Conservation (phyloP, 92 coral and sea anemone species). For the Parazoanthus swiftii region DNA sequence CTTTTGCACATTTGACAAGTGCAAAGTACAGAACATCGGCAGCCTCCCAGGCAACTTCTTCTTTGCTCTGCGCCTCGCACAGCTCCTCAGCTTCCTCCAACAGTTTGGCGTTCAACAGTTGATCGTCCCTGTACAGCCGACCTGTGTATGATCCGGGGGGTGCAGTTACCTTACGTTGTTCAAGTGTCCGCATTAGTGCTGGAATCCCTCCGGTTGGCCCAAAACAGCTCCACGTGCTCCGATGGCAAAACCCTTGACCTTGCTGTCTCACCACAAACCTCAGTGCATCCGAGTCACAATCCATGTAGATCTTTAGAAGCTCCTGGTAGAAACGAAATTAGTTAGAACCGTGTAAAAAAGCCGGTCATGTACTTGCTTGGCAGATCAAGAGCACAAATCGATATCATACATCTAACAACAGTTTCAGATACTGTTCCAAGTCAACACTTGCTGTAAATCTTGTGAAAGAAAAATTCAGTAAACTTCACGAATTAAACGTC, state of each 20-base stretch:
- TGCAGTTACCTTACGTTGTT: constrained; percentile 46
- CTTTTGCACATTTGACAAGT: constrained; percentile 57
- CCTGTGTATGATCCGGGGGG: constrained; percentile 62
- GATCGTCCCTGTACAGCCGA: constrained; percentile 53
- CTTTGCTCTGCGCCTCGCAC: constrained; percentile 57
- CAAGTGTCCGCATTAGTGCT: constrained; percentile 46
- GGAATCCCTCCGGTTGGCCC: constrained; percentile 46
- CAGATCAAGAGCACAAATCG: too few relatives aligned
- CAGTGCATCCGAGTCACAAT: constrained; percentile 58
- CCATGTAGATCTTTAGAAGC: constrained; percentile 35
- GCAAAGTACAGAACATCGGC: constrained; percentile 60
- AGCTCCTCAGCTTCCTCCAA: constrained; percentile 55
- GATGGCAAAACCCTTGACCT: constrained; percentile 53
- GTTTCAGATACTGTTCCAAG: too few relatives aligned
- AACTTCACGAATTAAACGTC: too few relatives aligned
- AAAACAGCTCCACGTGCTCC: constrained; percentile 56
- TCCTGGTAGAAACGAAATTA: constrained; percentile 19
- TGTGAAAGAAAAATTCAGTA: not conserved
- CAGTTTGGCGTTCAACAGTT: constrained; percentile 50
- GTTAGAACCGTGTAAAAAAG: too few relatives aligned
- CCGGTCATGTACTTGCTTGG: too few relatives aligned
- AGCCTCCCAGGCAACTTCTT: constrained; percentile 54
- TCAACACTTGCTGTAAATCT: too few relatives aligned
- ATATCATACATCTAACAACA: too few relatives aligned
- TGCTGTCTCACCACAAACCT: constrained; percentile 52